phyloP scores from a whole-genome alignment of 2,113 vertebrate species.

The Caranx melampygus region DNA sequence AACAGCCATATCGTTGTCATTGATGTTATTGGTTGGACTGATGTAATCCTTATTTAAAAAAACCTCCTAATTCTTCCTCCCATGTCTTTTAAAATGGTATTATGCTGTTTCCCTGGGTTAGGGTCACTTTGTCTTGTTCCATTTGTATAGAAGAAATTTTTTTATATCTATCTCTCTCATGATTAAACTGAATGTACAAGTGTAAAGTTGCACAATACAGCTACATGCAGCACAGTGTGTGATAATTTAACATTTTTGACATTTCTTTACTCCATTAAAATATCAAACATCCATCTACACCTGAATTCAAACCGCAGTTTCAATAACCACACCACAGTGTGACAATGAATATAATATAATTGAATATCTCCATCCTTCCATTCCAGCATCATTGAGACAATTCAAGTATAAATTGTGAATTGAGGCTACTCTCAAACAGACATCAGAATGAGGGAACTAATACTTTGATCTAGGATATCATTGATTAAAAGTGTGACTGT shows the following conservation, averaged over 20 bases:
- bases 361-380: background rate
- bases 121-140: too few relatives aligned
- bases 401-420: conserved; percentile 4
- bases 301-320: background rate
- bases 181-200: too few relatives aligned
- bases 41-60: too few relatives aligned
- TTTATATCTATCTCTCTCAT: too few relatives aligned
- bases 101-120: too few relatives aligned
- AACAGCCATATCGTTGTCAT: too few relatives aligned
- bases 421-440: background rate
- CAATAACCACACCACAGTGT: background rate
- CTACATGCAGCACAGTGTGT: background rate
- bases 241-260: background rate
- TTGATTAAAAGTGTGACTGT: background rate
- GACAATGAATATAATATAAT: background rate
- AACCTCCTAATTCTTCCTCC: too few relatives aligned
- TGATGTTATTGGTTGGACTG: too few relatives aligned
- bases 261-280: background rate
- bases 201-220: background rate
- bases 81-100: too few relatives aligned
- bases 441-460: background rate
- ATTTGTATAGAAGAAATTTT: too few relatives aligned
- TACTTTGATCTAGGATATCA: background rate
- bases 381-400: background rate
- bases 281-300: background rate